Evolutionary conservation across 2,888 invertebrate species (phyloP), one percentile per base, ranked within the genome.

Genomic region (Neocrepidodera transversa): DNA sequence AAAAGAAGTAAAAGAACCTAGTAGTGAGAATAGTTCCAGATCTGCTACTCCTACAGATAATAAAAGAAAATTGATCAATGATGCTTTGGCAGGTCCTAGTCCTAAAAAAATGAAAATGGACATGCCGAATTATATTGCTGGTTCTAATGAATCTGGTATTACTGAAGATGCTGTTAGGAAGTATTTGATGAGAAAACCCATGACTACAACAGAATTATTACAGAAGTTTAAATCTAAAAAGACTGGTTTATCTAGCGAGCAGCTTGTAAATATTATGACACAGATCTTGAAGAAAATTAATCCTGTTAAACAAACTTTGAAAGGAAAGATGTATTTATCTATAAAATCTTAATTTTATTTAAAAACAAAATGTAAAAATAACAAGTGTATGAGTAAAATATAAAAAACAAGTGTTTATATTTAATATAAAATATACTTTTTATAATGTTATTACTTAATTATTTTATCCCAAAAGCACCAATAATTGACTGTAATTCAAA

Each of bases 141-240:
- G 83, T 63, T 79, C 81, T 76, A 92, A 91, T 75, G 92, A 93
- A 70, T 92, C 91, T 75, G 93, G 93, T 49, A 94, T 96, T 30
- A 94, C 94, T 0, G 97, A 97, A 77, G 97, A 97, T 72, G 92
- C 95, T 0, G 95, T 99, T 4, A 85, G 97, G 1, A 87, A 97
- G 11, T 98, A 99, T 81, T 82, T 99, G 26, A 91, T 93, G 79
- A 87, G 98, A 7, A 98, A 98, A 75, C 99, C 98, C 0, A 96
- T 98, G 92, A 98, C 98, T 0, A 93, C 97, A 0, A 97, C 95
- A 0, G 97, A 98, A 76, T 82, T 97, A 26, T 81, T 97, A 38
- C 94, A 95, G 66, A 97, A 97, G 82, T 95, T 97, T 82, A 95
- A 95, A 77, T 92, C 92, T 32, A 95, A 96, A 80, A 93, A 95